A percentile compares a stretch with the other conserved stretches of the same genome.
Conservation (phyloP, 2,113 vertebrate species). For the Nesogale talazaci region DNA sequence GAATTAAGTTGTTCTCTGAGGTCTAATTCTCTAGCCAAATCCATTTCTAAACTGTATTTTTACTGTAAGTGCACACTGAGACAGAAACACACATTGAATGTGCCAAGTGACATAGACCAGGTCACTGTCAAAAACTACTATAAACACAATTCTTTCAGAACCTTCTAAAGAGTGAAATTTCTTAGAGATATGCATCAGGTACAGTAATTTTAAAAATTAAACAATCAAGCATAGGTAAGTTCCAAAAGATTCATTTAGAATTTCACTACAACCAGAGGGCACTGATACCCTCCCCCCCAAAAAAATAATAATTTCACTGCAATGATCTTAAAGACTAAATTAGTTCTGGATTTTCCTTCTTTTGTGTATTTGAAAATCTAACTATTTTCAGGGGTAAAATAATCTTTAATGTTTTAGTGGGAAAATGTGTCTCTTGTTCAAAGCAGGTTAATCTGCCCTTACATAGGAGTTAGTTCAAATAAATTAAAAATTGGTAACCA, state of each 20-base stretch:
- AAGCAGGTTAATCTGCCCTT: neutral
- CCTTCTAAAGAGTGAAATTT: slow-evolving; percentile 74
- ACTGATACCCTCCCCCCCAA: no score
- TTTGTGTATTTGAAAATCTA: slow-evolving; percentile 15
- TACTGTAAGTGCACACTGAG: slow-evolving; percentile 60
- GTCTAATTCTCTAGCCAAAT: slow-evolving; percentile 83
- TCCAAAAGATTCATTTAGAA: slow-evolving; percentile 62
- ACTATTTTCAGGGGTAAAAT: slow-evolving; percentile 19
- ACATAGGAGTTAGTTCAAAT: neutral
- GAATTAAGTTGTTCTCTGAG: slow-evolving; percentile 81
- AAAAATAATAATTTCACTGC: neutral
- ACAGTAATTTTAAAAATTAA: slow-evolving; percentile 72
- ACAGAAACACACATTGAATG: slow-evolving; percentile 77
- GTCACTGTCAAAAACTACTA: slow-evolving; percentile 60
- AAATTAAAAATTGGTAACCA: slow-evolving; percentile 12
- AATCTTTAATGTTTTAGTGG: neutral
- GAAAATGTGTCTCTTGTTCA: neutral
- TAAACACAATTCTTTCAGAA: slow-evolving; percentile 52
- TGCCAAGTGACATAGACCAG: slow-evolving; percentile 63
- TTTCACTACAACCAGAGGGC: no score
- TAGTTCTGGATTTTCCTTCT: neutral
- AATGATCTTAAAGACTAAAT: neutral
- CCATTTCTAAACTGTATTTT: slow-evolving; percentile 80
- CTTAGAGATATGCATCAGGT: slow-evolving; percentile 75
- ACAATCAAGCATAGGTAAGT: slow-evolving; percentile 34